Evolutionary conservation across 2,888 invertebrate genomes (phyloP).

Genomic region (Aromia moschata): DNA sequence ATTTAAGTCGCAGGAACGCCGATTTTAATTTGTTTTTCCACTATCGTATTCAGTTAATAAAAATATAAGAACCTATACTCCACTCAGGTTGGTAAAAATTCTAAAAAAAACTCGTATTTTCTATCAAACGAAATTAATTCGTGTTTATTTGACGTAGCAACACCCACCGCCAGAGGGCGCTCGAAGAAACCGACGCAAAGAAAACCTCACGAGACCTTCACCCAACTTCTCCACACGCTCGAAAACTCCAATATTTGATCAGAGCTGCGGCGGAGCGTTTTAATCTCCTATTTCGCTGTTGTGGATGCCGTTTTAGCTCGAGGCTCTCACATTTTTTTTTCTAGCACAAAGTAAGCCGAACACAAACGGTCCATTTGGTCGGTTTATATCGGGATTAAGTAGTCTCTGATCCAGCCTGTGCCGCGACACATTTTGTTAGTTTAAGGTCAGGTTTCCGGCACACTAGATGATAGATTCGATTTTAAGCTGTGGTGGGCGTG

Average conservation of each 20-base stretch:
- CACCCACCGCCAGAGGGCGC: no score
- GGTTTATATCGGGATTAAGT: slow-evolving; percentile 10
- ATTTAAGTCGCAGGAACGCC: no score
- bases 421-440: neutral
- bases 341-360: slow-evolving; percentile 3
- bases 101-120: no score
- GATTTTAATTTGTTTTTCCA: no score
- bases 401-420: slow-evolving; percentile 1
- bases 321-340: neutral
- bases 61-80: no score
- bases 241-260: slow-evolving; percentile 10
- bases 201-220: slow-evolving; percentile 1
- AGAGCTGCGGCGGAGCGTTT: neutral
- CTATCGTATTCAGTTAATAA: no score
- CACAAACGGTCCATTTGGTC: neutral
- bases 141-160: no score
- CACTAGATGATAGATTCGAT: neutral
- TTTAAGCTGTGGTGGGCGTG: neutral
- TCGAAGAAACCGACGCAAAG: neutral
- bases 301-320: neutral
- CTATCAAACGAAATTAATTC: no score
- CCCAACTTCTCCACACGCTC: neutral
- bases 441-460: slow-evolving; percentile 1
- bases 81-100: no score
- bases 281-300: no score